Base-by-base conservation (phyloP, 2,888 invertebrate genomes). In the Ypsolopha sequella region DNA sequence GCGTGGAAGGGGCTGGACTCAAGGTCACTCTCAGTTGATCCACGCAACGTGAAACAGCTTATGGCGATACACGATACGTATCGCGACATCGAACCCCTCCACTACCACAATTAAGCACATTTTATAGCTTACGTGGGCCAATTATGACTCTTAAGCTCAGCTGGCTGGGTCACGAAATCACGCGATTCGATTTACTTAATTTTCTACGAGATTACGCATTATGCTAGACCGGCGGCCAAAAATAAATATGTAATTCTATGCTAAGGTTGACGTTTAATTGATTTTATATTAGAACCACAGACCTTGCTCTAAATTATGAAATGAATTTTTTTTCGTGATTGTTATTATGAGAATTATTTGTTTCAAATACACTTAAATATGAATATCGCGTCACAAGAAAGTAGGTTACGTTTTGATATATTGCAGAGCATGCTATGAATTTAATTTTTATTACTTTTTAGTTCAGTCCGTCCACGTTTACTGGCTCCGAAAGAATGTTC, bases 11-110 rank as follows among this genome's bases (percentile, higher is more conserved):
- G 72, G 69, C 66, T 71, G 69, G 67, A 58, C 65, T 64, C 85
- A 85, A 84, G 85, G 85, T 84, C 84, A 76, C 60, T 79, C 80
- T 79, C 72, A 56, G 66, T 63, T 70, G 71, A 65, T 76, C 82
- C 84, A 82, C 82, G 84, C 85, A 80, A 80, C 68, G 70, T 66
- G 24, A 24, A 24, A 24, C 24, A 4, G 24, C 24, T 56, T 36
- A 14, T 13, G 13, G 41, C 13, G 34, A 39, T 14, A 14, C 39
- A 13, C 38, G 38, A 48, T 49, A 39, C 48, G 39, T 49, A 49
- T 41, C 41, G 41, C 41, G 11, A 41, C 41, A 14, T 33, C 13
- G 24, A 4, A 49, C 24, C 36, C 14, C 41, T 46, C 34, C 34
- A 34, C 55, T 60, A 59, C 62, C 65, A 65, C 70, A 73, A 72